A percentile compares a stretch with the other conserved stretches of the same genome.
phyloP scores from a whole-genome alignment of 2,113 vertebrate species.

The Dipodomys ordii region DNA sequence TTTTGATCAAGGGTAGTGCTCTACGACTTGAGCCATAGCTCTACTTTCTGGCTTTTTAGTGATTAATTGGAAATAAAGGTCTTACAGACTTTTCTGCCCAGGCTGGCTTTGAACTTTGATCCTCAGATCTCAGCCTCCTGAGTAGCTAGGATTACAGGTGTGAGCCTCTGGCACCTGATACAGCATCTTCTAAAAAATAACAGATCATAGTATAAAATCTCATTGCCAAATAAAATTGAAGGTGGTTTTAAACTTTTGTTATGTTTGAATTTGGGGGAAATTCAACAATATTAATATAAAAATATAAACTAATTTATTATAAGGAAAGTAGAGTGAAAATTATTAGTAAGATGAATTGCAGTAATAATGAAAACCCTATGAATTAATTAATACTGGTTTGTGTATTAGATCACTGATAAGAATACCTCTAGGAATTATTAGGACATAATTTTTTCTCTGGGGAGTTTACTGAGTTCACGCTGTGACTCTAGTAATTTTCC shows the following conservation, averaged over 20 bases:
- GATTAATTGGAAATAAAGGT: too few relatives aligned
- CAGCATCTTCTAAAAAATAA: neutral
- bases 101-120: too few relatives aligned
- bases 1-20: too few relatives aligned
- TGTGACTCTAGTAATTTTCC: conserved; percentile 66
- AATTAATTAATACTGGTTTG: conserved; percentile 60
- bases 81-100: too few relatives aligned
- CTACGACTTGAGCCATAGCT: too few relatives aligned
- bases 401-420: conserved; percentile 47
- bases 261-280: conserved; percentile 20
- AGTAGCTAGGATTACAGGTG: too few relatives aligned
- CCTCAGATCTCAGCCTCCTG: too few relatives aligned
- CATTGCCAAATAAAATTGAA: conserved; percentile 36
- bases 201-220: neutral
- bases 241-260: neutral
- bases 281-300: neutral
- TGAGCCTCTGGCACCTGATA: too few relatives aligned
- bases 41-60: too few relatives aligned
- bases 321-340: neutral
- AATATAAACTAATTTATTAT: neutral
- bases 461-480: conserved; percentile 45
- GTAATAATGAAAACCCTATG: conserved; percentile 29
- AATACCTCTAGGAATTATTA: conserved; percentile 55
- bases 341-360: neutral
- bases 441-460: conserved; percentile 60